Conservation (phyloP, 92 coral and sea anemone genomes). For the Epizoanthus illoricatus region DNA sequence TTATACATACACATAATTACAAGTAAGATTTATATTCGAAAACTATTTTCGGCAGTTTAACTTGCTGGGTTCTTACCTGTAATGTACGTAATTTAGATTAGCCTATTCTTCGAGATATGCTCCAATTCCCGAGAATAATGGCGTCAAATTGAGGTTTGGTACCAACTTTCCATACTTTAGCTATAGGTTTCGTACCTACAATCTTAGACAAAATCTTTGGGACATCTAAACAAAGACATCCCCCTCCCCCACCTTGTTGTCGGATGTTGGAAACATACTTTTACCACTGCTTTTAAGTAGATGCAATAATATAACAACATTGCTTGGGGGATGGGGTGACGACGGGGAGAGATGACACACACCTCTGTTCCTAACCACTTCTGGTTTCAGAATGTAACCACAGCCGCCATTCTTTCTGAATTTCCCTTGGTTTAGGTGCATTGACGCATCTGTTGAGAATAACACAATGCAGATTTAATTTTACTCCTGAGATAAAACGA, state of each 20-base stretch:
- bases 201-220: no score
- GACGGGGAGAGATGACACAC: not conserved
- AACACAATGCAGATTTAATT: not conserved
- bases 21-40: no score
- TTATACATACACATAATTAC: not conserved
- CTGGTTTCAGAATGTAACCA: constrained; percentile 80
- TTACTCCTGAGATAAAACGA: no score
- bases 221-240: no score
- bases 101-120: not conserved
- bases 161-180: no score
- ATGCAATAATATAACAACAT: not conserved
- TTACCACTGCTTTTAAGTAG: not conserved
- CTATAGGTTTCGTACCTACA: no score
- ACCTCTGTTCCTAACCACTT: constrained; percentile 66
- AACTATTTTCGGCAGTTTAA: no score
- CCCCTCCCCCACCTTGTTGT: no score
- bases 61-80: no score
- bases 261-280: no score
- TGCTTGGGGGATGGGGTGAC: not conserved
- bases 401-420: constrained; percentile 84
- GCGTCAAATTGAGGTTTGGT: no score
- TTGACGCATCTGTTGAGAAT: constrained; percentile 58
- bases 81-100: not conserved
- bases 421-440: constrained; percentile 82
- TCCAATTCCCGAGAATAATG: no score